Percentiles rank a stretch among this genome's conserved stretches.
These are phyloP conservation scores for Globodera rostochiensis DNA, from an alignment of 1,140 invertebrate genomes.

Conservation along the genomic window DNA sequence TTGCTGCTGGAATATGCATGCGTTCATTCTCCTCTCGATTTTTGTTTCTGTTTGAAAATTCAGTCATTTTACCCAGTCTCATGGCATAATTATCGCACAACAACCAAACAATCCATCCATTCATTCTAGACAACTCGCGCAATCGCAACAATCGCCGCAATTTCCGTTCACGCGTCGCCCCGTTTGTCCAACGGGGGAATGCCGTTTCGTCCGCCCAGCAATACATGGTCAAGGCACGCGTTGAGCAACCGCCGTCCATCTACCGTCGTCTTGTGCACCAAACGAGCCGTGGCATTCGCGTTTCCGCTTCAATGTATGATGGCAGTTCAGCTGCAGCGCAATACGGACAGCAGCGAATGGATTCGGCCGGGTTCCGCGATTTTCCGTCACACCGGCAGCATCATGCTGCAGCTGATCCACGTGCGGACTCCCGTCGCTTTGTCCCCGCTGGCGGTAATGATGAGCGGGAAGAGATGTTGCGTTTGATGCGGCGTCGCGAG, in stretches of 20 bases:
- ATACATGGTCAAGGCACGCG: background rate
- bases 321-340: background rate
- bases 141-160: background rate
- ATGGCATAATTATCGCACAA: too few species aligned
- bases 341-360: background rate
- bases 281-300: background rate
- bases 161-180: background rate
- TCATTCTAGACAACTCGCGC: too few species aligned
- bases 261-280: constrained; percentile 3
- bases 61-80: too few species aligned
- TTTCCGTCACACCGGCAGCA: background rate
- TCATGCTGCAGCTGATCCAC: background rate
- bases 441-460: background rate
- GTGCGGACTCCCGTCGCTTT: background rate
- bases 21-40: too few species aligned
- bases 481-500: constrained; percentile 41
- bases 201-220: background rate
- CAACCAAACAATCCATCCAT: too few species aligned
- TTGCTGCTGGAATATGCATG: too few species aligned
- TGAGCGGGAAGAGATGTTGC: constrained; percentile 25
- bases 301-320: background rate
- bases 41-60: too few species aligned
- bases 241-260: background rate
- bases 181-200: background rate
- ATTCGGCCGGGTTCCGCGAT: background rate